Conservation (phyloP, 2,888 invertebrate genomes). For the Cremastinae sp. region DNA sequence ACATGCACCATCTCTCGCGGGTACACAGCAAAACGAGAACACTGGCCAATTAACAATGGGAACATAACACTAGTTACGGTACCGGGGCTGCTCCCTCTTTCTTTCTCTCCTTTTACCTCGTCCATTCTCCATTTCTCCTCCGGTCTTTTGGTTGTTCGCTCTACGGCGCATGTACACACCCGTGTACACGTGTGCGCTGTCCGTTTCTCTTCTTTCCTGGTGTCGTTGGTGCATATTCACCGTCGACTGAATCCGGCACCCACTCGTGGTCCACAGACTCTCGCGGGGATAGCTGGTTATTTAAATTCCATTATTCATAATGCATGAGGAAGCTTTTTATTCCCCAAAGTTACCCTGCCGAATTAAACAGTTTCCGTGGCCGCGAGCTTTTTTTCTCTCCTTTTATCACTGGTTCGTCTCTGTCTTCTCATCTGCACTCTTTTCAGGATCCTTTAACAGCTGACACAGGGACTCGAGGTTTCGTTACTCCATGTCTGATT, state of each 20-base stretch:
- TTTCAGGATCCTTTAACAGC: slow-evolving; percentile 22
- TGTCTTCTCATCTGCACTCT: slow-evolving; percentile 53
- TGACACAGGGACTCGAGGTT: slow-evolving; percentile 33
- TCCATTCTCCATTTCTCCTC: background rate
- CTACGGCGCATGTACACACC: background rate
- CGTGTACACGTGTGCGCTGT: background rate
- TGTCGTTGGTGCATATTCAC: slow-evolving; percentile 54
- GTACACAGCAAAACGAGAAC: slow-evolving; percentile 66
- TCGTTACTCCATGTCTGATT: slow-evolving; percentile 22
- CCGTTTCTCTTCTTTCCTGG: slow-evolving; percentile 10
- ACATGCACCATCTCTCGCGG: slow-evolving; percentile 57
- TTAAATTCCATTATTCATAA: slow-evolving; percentile 78
- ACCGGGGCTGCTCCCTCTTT: slow-evolving; percentile 40
- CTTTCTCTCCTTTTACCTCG: background rate
- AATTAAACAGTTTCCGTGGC: slow-evolving; percentile 72
- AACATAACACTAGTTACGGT: slow-evolving; percentile 70
- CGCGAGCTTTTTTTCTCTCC: slow-evolving; percentile 60
- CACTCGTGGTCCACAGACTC: slow-evolving; percentile 62
- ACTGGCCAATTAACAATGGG: slow-evolving; percentile 76
- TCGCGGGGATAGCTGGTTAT: slow-evolving; percentile 65
- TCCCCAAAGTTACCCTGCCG: slow-evolving; percentile 67
- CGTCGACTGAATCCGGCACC: slow-evolving; percentile 66
- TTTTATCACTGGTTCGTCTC: slow-evolving; percentile 55
- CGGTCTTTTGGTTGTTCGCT: slow-evolving; percentile 8
- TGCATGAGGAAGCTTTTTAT: slow-evolving; percentile 74